Conservation (phyloP, 2,797 vertebrate species). For the Gymnopithys bicolor region DNA sequence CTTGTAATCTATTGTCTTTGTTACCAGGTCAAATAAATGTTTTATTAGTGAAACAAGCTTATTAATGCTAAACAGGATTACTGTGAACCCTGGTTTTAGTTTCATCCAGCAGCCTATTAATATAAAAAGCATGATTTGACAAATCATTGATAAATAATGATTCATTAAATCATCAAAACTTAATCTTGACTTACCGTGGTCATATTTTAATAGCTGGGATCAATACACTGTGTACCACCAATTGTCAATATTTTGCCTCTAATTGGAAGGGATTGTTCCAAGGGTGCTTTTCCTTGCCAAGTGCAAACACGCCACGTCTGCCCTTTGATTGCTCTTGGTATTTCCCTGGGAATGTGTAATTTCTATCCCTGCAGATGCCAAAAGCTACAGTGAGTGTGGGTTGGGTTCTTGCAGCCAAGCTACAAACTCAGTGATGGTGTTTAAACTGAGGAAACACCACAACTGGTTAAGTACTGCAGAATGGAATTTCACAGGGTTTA, state of each 20-base stretch:
- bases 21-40: not conserved
- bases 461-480: not conserved
- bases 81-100: not conserved
- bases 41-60: slow-evolving; percentile 29
- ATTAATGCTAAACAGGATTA: not conserved
- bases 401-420: not conserved
- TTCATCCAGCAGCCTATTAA: not conserved
- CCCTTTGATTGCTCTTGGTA: not conserved
- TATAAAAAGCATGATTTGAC: not conserved
- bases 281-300: not conserved
- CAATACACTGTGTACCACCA: not conserved
- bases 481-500: not conserved
- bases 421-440: not conserved
- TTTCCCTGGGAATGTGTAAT: not conserved
- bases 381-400: not conserved
- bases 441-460: not conserved
- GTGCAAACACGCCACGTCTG: not conserved
- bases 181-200: not conserved
- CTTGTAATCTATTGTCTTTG: slow-evolving; percentile 11
- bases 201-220: not conserved
- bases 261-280: not conserved
- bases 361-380: not conserved
- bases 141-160: not conserved
- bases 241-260: not conserved
- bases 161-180: not conserved